These are phyloP conservation scores for Proisotoma minuta DNA, from an alignment of 2,888 invertebrate genomes.

Conservation along the genomic window DNA sequence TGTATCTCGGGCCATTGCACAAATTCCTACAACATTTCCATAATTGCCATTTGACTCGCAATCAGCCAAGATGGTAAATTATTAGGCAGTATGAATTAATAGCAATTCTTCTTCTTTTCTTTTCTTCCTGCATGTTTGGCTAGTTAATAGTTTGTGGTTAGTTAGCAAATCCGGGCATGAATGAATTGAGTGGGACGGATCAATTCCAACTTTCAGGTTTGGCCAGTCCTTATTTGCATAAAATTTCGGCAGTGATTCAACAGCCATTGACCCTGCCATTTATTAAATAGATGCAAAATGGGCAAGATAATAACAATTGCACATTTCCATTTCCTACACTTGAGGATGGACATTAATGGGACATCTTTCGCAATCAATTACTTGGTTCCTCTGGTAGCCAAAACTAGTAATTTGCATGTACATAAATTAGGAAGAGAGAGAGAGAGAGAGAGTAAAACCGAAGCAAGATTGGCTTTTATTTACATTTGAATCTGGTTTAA, in stretches of 20 bases:
- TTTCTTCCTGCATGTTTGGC: too few relatives aligned
- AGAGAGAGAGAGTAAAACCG: not conserved
- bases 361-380: not conserved
- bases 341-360: not conserved
- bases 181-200: constrained; percentile 30
- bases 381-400: too few relatives aligned
- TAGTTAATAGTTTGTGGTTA: too few relatives aligned
- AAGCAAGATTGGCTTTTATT: not conserved
- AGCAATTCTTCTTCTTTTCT: too few relatives aligned
- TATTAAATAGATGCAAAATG: not conserved
- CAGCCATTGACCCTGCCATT: constrained; percentile 46
- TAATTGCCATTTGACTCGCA: too few relatives aligned
- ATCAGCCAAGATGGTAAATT: too few relatives aligned
- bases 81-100: too few relatives aligned
- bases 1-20: too few relatives aligned
- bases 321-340: not conserved
- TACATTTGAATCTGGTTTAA: too few relatives aligned
- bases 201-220: constrained; percentile 46
- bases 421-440: not conserved
- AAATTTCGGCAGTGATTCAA: constrained; percentile 39
- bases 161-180: constrained; percentile 16
- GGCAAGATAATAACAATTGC: not conserved
- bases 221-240: constrained; percentile 48
- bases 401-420: too few relatives aligned
- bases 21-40: too few relatives aligned